Evolutionary conservation across 2,797 vertebrate species (phyloP).

Genomic region (Vultur gryphus): DNA sequence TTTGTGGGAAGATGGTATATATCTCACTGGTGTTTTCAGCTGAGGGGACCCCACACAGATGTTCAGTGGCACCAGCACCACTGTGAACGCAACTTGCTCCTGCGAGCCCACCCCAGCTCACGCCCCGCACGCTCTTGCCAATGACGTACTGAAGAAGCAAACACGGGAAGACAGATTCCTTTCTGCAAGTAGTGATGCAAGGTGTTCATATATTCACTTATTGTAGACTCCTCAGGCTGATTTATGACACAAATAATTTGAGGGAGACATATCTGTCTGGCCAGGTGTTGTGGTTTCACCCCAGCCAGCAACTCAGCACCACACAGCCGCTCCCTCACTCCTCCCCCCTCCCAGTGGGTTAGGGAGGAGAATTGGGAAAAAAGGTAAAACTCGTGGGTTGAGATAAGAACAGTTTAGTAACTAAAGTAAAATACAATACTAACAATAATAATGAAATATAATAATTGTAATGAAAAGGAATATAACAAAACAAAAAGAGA

Average conservation of each 20-base stretch:
- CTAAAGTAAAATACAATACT: too few species aligned
- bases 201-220: not conserved
- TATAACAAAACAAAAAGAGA: too few species aligned
- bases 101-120: not conserved
- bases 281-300: too few species aligned
- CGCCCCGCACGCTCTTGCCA: rapidly evolving
- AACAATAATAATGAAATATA: too few species aligned
- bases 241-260: not conserved
- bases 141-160: not conserved
- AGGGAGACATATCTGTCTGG: not conserved
- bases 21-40: not conserved
- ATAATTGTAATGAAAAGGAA: too few species aligned
- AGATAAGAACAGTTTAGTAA: too few species aligned
- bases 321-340: too few species aligned
- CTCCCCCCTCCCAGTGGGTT: too few species aligned
- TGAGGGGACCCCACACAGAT: not conserved
- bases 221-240: not conserved
- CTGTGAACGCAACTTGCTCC: not conserved
- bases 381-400: too few species aligned
- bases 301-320: too few species aligned
- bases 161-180: not conserved
- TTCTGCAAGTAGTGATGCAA: not conserved
- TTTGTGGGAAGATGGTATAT: not conserved
- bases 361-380: too few species aligned
- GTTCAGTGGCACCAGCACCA: not conserved